Percentiles rank a stretch among this genome's conserved stretches.
These are phyloP conservation scores for Rhamphomyia laevipes DNA, from an alignment of 2,888 invertebrate species.

Conservation along the genomic window DNA sequence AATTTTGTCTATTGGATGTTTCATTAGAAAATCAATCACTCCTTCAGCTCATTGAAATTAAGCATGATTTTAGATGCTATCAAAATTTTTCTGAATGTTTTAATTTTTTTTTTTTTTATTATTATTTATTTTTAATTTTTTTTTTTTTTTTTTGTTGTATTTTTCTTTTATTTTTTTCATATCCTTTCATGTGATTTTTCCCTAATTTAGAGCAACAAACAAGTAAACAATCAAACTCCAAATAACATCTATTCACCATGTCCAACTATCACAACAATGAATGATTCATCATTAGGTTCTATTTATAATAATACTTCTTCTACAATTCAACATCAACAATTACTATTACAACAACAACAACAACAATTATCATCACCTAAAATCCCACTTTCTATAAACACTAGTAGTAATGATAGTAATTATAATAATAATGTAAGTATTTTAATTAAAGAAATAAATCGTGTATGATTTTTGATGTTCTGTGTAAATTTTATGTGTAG, in stretches of 20 bases:
- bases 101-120: slow-evolving; percentile 12
- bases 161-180: slow-evolving; percentile 8
- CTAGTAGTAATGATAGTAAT: slow-evolving; percentile 15
- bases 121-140: slow-evolving; percentile 10
- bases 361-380: slow-evolving; percentile 14
- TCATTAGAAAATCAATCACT: too few species aligned
- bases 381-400: slow-evolving; percentile 10
- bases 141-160: slow-evolving; percentile 11
- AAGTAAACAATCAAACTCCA: background rate
- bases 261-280: background rate
- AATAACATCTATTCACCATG: slow-evolving; percentile 16
- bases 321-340: slow-evolving; percentile 13
- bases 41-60: too few species aligned
- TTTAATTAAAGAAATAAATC: background rate
- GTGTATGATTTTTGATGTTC: too few species aligned
- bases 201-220: background rate
- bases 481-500: too few species aligned
- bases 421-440: slow-evolving; percentile 18
- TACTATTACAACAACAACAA: slow-evolving; percentile 9
- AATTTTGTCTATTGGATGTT: too few species aligned
- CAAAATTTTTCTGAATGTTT: background rate
- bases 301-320: background rate
- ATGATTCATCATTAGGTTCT: background rate
- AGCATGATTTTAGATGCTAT: too few species aligned
- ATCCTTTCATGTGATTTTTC: too few species aligned